These are phyloP conservation scores for Entomyzon cyanotis DNA, from an alignment of 2,113 vertebrate genomes.

Conservation along the genomic window DNA sequence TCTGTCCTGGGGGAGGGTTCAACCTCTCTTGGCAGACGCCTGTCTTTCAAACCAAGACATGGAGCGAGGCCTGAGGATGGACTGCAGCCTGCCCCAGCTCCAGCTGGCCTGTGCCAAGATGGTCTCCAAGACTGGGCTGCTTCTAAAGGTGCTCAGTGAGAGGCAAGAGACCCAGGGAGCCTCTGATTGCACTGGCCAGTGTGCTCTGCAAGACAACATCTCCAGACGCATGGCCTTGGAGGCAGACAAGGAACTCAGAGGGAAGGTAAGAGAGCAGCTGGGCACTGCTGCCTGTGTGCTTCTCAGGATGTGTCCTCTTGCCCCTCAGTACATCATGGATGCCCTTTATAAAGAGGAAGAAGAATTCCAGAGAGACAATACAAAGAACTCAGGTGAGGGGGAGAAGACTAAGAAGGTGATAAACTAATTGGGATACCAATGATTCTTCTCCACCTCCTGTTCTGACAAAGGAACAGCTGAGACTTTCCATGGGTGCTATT, in stretches of 20 bases:
- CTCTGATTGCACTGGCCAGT: not conserved
- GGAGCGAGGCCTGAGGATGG: not conserved
- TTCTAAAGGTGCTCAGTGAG: slow-evolving; percentile 24
- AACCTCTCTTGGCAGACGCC: no score
- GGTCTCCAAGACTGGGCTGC: not conserved
- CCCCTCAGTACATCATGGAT: no score
- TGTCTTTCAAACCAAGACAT: no score
- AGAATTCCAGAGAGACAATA: no score
- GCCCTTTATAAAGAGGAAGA: no score
- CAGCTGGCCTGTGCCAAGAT: slow-evolving; percentile 22
- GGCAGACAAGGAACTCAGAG: rapidly evolving
- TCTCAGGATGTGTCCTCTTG: not conserved
- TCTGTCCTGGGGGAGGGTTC: no score
- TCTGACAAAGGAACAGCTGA: no score
- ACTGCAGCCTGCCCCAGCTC: not conserved
- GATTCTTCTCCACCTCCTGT: no score
- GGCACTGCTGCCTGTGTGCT: not conserved
- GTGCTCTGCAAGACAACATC: not conserved
- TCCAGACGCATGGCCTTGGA: not conserved
- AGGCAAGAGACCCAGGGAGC: not conserved
- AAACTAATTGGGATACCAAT: no score
- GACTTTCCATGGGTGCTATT: no score
- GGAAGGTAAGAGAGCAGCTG: not conserved
- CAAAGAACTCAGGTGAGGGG: no score
- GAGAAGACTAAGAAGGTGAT: no score